Conservation (phyloP, 2,113 vertebrate genomes). For the Sclerurus mexicanus region DNA sequence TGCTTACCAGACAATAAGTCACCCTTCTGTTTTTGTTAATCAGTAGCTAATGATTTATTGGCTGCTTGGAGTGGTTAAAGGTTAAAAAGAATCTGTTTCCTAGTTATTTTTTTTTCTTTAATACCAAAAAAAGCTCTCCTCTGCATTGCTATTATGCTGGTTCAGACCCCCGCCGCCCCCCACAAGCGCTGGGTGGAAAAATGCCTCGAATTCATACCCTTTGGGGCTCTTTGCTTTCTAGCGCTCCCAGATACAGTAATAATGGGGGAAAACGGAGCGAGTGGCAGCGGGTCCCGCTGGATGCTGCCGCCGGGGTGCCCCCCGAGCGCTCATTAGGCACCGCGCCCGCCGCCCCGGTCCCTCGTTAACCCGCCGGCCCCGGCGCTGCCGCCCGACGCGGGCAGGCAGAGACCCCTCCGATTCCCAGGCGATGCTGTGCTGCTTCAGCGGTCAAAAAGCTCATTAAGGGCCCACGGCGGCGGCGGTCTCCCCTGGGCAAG, state of each 20-base stretch:
- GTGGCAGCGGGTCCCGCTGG: neutral
- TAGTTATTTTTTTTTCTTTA: slow-evolving; percentile 23
- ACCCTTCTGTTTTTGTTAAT: slow-evolving; percentile 55
- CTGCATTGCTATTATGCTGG: neutral
- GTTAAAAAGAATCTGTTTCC: slow-evolving; percentile 68
- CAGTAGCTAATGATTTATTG: slow-evolving; percentile 67
- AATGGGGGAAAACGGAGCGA: neutral
- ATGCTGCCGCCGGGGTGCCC: neutral
- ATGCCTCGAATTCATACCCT: neutral
- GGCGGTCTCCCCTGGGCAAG: neutral
- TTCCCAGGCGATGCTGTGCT: slow-evolving; percentile 61
- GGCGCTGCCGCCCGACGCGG: neutral
- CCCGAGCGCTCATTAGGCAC: neutral
- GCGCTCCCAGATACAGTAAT: neutral
- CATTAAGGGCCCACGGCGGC: neutral
- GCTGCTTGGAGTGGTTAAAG: slow-evolving; percentile 37
- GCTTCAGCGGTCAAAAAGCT: slow-evolving; percentile 53
- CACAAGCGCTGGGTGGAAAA: neutral
- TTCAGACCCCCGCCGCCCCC: neutral
- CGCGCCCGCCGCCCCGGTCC: neutral
- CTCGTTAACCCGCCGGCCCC: slow-evolving; percentile 51
- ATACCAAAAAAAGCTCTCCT: neutral
- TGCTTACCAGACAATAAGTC: slow-evolving; percentile 24
- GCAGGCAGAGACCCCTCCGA: neutral
- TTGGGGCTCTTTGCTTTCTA: neutral